Evolutionary conservation across 2,797 vertebrate species (phyloP).

Genomic region (Darevskia nairensis): DNA sequence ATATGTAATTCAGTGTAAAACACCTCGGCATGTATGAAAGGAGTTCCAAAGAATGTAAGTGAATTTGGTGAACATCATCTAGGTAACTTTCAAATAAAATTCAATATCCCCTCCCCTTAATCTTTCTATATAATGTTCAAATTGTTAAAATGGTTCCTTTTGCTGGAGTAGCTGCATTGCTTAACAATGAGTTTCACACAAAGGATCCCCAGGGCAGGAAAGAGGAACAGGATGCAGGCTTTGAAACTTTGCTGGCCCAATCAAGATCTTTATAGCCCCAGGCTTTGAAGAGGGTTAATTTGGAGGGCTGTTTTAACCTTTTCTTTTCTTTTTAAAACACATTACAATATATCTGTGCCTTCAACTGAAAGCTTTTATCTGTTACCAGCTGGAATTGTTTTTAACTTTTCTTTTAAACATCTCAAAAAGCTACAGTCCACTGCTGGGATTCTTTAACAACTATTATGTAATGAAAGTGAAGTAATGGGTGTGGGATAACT

Average conservation of each 20-base stretch:
- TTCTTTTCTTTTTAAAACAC: constrained; percentile 41
- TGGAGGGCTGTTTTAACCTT: constrained; percentile 66
- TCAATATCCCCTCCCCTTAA: constrained; percentile 64
- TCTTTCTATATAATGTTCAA: constrained; percentile 48
- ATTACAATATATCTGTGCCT: constrained; percentile 51
- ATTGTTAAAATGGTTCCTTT: constrained; percentile 64
- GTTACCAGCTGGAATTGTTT: constrained; percentile 48
- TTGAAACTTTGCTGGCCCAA: constrained; percentile 57
- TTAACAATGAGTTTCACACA: constrained; percentile 72
- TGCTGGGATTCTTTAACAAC: constrained; percentile 18
- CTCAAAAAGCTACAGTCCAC: constrained; percentile 43
- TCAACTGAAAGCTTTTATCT: constrained; percentile 68
- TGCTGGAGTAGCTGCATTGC: constrained; percentile 60
- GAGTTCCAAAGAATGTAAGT: constrained; percentile 50
- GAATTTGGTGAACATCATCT: constrained; percentile 3
- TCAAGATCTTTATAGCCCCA: constrained; percentile 63
- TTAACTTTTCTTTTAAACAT: constrained; percentile 40
- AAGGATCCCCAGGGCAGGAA: constrained; percentile 58
- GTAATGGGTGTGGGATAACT: constrained; percentile 18
- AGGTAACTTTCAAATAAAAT: constrained; percentile 53
- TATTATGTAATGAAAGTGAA: constrained; percentile 35
- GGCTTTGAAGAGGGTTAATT: constrained; percentile 63
- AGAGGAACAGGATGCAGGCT: constrained; percentile 65
- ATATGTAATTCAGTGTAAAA: constrained; percentile 41
- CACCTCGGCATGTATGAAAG: constrained; percentile 40